These are phyloP conservation scores for Saturnia japonica DNA, from an alignment of 2,888 invertebrate species.

Conservation along the genomic window DNA sequence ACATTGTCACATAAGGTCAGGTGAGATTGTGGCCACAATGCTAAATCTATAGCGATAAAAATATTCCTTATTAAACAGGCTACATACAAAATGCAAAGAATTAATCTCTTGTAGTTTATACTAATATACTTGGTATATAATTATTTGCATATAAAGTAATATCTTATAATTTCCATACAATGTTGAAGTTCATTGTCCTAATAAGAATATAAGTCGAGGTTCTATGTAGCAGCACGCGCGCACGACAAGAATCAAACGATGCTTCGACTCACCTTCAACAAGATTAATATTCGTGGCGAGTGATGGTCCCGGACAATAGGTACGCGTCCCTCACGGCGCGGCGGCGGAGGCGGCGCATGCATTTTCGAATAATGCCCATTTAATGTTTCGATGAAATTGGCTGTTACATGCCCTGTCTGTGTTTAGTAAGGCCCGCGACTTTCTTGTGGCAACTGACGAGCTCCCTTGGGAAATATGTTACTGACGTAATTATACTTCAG, in stretches of 20 bases:
- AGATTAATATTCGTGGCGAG: slow-evolving; percentile 78
- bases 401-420: slow-evolving; percentile 62
- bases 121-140: slow-evolving; percentile 28
- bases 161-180: slow-evolving; percentile 42
- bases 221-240: slow-evolving; percentile 44
- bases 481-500: slow-evolving; percentile 26
- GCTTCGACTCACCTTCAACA: slow-evolving; percentile 61
- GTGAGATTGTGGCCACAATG: no score
- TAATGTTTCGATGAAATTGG: slow-evolving; percentile 77
- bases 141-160: slow-evolving; percentile 37
- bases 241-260: slow-evolving; percentile 50
- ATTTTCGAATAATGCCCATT: slow-evolving; percentile 80
- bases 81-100: no score
- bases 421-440: slow-evolving; percentile 67
- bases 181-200: slow-evolving; percentile 65
- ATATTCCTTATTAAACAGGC: no score
- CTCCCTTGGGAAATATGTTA: slow-evolving; percentile 29
- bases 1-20: no score
- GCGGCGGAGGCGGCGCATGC: slow-evolving; percentile 57
- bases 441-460: slow-evolving; percentile 53
- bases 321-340: slow-evolving; percentile 61
- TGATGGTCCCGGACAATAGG: slow-evolving; percentile 70
- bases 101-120: not conserved
- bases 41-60: no score
- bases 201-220: slow-evolving; percentile 49